These are phyloP conservation scores for Drosophila bunnanda DNA, from an alignment of 2,888 invertebrate species.

Conservation along the genomic window DNA sequence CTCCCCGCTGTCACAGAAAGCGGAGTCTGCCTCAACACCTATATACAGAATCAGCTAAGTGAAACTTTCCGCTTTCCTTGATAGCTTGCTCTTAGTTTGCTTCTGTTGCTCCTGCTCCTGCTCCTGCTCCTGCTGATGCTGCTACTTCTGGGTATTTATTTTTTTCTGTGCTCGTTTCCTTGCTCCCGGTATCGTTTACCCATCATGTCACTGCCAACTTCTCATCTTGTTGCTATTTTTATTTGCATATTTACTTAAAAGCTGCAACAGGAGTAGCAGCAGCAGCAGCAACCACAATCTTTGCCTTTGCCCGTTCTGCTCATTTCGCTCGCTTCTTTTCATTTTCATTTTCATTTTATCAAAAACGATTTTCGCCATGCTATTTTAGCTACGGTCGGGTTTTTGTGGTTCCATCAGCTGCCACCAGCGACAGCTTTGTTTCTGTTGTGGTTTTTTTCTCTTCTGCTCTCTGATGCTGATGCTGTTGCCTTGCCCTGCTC, in stretches of 20 bases:
- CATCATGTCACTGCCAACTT: conserved; percentile 69
- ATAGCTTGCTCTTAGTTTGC: conserved; percentile 27
- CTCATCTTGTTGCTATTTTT: conserved; percentile 60
- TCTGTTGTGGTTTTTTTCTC: conserved; percentile 37
- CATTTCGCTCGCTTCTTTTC: conserved; percentile 58
- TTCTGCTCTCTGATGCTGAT: background rate
- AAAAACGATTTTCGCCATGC: conserved; percentile 67
- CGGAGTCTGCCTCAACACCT: background rate
- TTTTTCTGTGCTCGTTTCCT: conserved; percentile 24
- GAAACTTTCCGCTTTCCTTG: conserved; percentile 34
- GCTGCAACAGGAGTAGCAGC: conserved; percentile 23
- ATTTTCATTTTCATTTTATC: conserved; percentile 69
- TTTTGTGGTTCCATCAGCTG: conserved; percentile 49
- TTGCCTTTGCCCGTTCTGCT: conserved; percentile 48
- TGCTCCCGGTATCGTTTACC: conserved; percentile 66
- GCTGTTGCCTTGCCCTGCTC: conserved; percentile 18
- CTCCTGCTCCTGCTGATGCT: background rate
- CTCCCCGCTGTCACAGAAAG: conserved; percentile 20
- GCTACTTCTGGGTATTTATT: background rate
- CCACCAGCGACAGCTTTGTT: conserved; percentile 45
- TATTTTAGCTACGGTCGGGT: conserved; percentile 69
- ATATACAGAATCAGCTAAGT: conserved; percentile 22
- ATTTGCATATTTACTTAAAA: conserved; percentile 74
- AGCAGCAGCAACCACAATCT: conserved; percentile 42
- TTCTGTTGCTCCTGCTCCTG: conserved; percentile 2